Evolutionary conservation across 2,113 vertebrate genomes (phyloP), one percentile per base, ranked within the genome.

Genomic region (Otolemur garnettii): DNA sequence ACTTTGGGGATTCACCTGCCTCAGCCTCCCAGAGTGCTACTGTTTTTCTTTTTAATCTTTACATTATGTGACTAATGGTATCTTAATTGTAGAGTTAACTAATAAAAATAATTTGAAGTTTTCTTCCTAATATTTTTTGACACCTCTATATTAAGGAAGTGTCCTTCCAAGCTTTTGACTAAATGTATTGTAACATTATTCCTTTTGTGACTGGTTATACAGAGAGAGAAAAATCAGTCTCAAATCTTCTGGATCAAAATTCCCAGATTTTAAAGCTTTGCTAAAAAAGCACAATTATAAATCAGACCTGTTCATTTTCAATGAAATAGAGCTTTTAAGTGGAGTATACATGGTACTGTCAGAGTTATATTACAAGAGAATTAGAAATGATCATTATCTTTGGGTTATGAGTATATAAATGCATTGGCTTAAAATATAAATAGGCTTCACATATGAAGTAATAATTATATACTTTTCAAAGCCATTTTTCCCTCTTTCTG

Each of bases 261-360:
- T 90, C 28, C 42, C 60, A 64, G 38, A 84, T 68, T 91, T 94
- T 88, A 87, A 75, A 96, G 55, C 18, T 82, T 85, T 96, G 69
- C 50, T 89, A 24, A 72, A 90, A 81, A 85, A 12, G 24, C 18
- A 19, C 45, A 86, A 53, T 88, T 42, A 79, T 82, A 87, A 74
- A 22, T 24, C 66, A 74, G 38, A 91, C 17, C 7, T 81, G 28
- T 82, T 82, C 62, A 53, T 68, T 95, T 89, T 50, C 33, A 45
- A 1, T 72, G 64, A 87, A 69, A n/a, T 60, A 21, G 30, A 79
- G 33, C 45, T 71, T 57, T 68, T 77, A 42, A 75, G 19, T 71
- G 53, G 45, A 91, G 7, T 77, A 50, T 77, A 50, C 42, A 26
- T 2, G 68, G 11, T 57, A n/a, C 62, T 69, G 64, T 80, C 35